A percentile compares a stretch with the other conserved stretches of the same genome.
Conservation (phyloP, 2,113 vertebrate genomes). For the Aldabrachelys gigantea region DNA sequence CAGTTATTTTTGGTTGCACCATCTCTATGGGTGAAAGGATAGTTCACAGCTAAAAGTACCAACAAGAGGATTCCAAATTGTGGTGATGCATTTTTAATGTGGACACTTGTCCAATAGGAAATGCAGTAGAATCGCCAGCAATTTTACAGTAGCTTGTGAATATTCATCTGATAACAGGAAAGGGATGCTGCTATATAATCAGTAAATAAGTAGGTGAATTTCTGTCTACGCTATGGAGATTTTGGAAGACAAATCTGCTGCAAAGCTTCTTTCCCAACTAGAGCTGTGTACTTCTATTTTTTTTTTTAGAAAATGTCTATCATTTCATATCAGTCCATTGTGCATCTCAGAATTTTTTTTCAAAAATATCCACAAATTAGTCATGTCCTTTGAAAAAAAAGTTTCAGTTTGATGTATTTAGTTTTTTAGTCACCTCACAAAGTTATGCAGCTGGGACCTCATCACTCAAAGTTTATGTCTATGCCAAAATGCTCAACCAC, state of each 20-base stretch:
- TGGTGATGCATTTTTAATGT: slow-evolving; percentile 38
- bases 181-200: slow-evolving; percentile 60
- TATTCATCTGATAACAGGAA: slow-evolving; percentile 34
- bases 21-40: background rate
- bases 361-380: slow-evolving; percentile 41
- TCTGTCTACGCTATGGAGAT: slow-evolving; percentile 64
- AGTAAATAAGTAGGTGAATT: slow-evolving; percentile 77
- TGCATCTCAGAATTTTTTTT: slow-evolving; percentile 51
- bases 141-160: slow-evolving; percentile 57
- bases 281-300: slow-evolving; percentile 64
- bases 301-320: slow-evolving; percentile 71
- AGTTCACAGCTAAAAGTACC: slow-evolving; percentile 2
- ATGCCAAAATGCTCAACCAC: slow-evolving; percentile 2
- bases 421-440: background rate
- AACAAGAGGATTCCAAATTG: background rate
- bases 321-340: slow-evolving; percentile 59
- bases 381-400: slow-evolving; percentile 26
- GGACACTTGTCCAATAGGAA: slow-evolving; percentile 47
- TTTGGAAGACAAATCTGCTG: slow-evolving; percentile 74
- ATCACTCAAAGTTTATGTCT: background rate
- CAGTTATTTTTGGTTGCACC: background rate
- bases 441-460: background rate
- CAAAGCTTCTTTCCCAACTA: slow-evolving; percentile 77
- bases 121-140: slow-evolving; percentile 29
- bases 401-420: background rate